Base-by-base conservation (phyloP, 2,797 vertebrate genomes). In the Vireo griseus region DNA sequence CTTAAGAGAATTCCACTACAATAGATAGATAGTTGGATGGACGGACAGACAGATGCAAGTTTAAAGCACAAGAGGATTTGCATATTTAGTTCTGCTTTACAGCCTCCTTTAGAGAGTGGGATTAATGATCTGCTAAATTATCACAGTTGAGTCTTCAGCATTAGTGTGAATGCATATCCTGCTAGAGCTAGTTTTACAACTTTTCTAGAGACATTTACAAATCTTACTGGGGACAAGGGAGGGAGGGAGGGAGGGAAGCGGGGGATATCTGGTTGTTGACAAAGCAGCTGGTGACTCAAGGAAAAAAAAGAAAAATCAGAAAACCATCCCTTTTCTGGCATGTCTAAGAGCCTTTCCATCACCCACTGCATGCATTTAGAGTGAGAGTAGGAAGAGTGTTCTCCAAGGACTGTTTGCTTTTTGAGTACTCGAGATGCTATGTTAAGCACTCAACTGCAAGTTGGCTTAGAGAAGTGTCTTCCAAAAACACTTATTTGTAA, bases 121-220 rank as follows among this genome's bases (percentile, higher is more conserved):
- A 98, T 98, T 97, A 98, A 98, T 97, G 97, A 97, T 97, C 97
- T 97, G 97, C 96, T 97, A 98, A 97, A 97, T 97, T 97, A 97
- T 97, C 95, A 95, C 97, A 96, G 95, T 96, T 96, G 94, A 96
- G 90, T 97, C 92, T 91, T 95, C 90, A 91, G 95, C 92, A 87
- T 88, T 81, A 87, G 90, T 58, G 82, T 89, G 95, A 93, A 94
- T 91, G 91, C n/a, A 1, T 88, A 90, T 95, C 92, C 88, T 90
- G 90, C 95, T 92, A 91, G 74, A 96, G 90, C 77, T 88, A 85
- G 95, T 94, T 96, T 95, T 93, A 92, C 89, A 93, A 89, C 73
- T 94, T 93, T 94, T 85, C 90, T 75, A 61, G 86, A 95, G 85
- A 88, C 76, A 42, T 94, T 85, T 95, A 96, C 91, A 91, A 92